phyloP scores from a whole-genome alignment of 2,113 vertebrate genomes.

The Sinosuthora webbiana region DNA sequence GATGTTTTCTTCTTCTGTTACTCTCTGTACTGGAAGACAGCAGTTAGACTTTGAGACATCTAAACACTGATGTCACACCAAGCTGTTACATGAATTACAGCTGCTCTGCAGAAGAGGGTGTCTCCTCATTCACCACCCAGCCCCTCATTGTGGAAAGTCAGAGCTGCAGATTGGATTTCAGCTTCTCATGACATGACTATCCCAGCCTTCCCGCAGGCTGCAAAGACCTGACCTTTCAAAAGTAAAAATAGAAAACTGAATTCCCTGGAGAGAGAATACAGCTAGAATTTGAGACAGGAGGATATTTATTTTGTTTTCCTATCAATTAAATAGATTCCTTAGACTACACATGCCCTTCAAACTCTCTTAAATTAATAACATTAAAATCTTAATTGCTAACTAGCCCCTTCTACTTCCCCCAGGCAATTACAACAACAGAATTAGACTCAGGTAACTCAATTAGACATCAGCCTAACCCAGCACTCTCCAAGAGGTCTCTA shows the following conservation, averaged over 20 bases:
- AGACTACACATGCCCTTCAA: constrained; percentile 13
- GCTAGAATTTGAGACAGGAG: not conserved
- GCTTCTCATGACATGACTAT: not conserved
- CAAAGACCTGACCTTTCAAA: not conserved
- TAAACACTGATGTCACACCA: not conserved
- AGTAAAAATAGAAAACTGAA: constrained; percentile 40
- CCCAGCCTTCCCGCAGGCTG: not conserved
- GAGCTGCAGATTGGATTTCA: not conserved
- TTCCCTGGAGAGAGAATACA: not conserved
- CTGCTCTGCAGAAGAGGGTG: not conserved
- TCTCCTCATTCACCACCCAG: not conserved
- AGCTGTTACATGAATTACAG: not conserved
- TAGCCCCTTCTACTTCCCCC: constrained; percentile 10
- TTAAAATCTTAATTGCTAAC: constrained; percentile 53
- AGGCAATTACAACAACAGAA: constrained; percentile 37
- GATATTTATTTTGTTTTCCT: constrained; percentile 26
- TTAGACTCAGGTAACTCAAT: constrained; percentile 47
- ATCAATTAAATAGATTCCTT: constrained; percentile 19
- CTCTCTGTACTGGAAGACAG: not conserved
- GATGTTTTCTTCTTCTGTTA: not conserved
- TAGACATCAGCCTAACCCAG: not conserved
- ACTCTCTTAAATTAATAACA: constrained; percentile 33
- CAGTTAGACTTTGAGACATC: not conserved
- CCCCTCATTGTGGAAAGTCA: not conserved
- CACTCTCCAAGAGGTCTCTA: not conserved